Percentiles rank a stretch among this genome's conserved stretches.
These are phyloP conservation scores for Lutjanus erythropterus DNA, from an alignment of 2,113 vertebrate species.

Conservation along the genomic window DNA sequence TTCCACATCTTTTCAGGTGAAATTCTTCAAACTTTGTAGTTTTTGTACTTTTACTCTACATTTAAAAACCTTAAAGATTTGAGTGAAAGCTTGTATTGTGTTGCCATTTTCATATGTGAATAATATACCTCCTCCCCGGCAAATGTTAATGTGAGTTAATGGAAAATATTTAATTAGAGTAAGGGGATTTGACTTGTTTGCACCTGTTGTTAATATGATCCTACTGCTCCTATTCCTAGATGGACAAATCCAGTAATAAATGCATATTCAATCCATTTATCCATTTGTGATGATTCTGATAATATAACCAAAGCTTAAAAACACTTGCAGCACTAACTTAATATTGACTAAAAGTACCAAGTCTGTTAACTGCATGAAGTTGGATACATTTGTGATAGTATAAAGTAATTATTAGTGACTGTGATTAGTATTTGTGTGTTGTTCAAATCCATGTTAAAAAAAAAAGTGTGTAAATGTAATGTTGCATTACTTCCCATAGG, in stretches of 20 bases:
- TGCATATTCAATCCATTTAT: background rate
- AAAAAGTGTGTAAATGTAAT: background rate
- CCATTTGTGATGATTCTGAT: too few relatives aligned
- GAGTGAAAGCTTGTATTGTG: background rate
- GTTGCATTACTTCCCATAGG: conserved; percentile 14
- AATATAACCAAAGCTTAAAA: background rate
- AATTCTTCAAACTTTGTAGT: background rate
- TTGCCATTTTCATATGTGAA: background rate
- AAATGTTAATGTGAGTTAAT: background rate
- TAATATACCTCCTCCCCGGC: background rate
- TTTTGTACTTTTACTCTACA: background rate
- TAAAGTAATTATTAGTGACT: background rate
- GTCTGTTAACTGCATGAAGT: background rate
- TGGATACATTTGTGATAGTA: background rate
- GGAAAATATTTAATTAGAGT: too few relatives aligned
- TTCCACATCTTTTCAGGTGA: background rate
- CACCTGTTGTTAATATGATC: background rate
- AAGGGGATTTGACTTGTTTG: background rate
- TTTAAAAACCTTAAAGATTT: background rate
- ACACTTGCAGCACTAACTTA: background rate
- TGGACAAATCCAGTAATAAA: background rate
- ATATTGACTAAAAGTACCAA: background rate
- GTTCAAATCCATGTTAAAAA: background rate
- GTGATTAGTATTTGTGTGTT: background rate
- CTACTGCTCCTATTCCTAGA: background rate